Evolutionary conservation across 2,797 vertebrate species (phyloP).

Genomic region (Chelidonichthys spinosus): DNA sequence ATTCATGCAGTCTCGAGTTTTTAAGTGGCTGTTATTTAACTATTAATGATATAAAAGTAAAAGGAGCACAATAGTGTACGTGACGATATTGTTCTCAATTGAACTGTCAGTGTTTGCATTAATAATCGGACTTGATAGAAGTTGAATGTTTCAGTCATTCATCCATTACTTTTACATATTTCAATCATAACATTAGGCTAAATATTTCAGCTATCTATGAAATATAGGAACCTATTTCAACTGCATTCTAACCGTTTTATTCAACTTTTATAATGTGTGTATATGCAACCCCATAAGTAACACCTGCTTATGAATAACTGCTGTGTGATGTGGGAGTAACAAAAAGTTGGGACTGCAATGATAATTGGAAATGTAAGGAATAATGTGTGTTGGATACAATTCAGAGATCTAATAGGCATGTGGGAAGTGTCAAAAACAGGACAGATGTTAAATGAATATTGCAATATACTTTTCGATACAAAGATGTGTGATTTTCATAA

Average conservation of each 20-base stretch:
- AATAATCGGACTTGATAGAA: background rate
- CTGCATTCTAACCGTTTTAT: background rate
- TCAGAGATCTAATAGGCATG: background rate
- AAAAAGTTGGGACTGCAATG: background rate
- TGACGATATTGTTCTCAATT: background rate
- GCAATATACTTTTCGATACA: background rate
- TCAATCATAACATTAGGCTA: background rate
- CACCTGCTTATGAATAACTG: background rate
- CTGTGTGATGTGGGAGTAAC: conserved; percentile 2
- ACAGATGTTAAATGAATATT: background rate
- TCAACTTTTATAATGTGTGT: background rate
- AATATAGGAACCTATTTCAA: background rate
- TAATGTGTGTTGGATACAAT: no score
- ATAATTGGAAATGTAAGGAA: background rate
- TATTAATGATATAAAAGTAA: background rate
- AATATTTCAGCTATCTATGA: background rate
- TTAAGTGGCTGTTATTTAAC: background rate
- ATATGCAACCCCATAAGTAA: background rate
- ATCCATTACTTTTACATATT: background rate
- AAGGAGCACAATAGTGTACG: background rate
- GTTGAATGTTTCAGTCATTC: background rate
- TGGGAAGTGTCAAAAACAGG: conserved; percentile 4
- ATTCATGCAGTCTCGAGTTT: no score
- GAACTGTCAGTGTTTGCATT: background rate
- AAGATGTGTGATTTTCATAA: background rate